Conservation (phyloP, 1,140 invertebrate species). For the Nylanderia fulva region DNA sequence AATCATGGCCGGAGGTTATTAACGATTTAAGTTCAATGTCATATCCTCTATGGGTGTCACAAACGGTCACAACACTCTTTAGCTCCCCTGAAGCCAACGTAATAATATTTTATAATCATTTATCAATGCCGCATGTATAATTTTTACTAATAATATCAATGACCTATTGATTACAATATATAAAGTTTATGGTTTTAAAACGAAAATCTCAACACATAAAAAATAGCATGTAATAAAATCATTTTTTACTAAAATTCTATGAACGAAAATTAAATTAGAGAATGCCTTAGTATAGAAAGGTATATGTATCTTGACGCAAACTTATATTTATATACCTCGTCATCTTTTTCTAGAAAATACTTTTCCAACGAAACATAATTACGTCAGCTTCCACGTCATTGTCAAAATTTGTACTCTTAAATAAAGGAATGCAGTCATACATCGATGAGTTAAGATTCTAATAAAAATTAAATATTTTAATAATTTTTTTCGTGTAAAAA, state of each 20-base stretch:
- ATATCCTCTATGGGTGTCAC: slow-evolving; percentile 77
- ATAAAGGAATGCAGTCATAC: slow-evolving; percentile 8
- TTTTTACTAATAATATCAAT: background rate
- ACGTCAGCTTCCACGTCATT: slow-evolving; percentile 36
- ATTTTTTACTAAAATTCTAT: slow-evolving; percentile 5
- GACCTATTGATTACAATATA: background rate
- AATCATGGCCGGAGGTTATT: slow-evolving; percentile 76
- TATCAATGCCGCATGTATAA: slow-evolving; percentile 6
- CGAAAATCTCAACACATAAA: background rate
- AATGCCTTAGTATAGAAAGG: background rate
- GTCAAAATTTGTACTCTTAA: slow-evolving; percentile 12
- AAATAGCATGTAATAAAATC: background rate
- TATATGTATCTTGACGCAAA: background rate
- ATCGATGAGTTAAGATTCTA: slow-evolving; percentile 5
- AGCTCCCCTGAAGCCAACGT: slow-evolving; percentile 57
- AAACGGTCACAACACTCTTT: slow-evolving; percentile 67
- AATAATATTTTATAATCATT: slow-evolving; percentile 66
- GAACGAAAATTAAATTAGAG: slow-evolving; percentile 5
- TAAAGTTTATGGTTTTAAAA: background rate
- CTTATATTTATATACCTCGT: slow-evolving; percentile 61
- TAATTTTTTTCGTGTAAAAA: background rate
- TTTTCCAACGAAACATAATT: slow-evolving; percentile 20
- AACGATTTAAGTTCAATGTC: slow-evolving; percentile 84
- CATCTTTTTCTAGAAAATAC: slow-evolving; percentile 55
- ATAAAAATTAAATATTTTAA: background rate